phyloP scores from a whole-genome alignment of 2,888 invertebrate species.

The Agrotis puta region DNA sequence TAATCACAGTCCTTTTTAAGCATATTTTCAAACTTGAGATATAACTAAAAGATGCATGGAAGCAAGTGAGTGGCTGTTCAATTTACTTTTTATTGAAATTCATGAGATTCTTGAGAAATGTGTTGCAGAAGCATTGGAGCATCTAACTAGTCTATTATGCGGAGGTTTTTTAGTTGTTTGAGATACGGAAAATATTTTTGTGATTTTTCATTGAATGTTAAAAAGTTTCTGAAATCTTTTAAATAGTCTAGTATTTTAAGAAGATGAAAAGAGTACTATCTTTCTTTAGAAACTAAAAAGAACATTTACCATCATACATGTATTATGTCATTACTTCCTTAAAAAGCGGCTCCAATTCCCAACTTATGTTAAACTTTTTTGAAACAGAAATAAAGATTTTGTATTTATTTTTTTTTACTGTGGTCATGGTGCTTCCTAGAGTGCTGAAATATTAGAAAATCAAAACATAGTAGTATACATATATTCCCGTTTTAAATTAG shows the following conservation, averaged over 20 bases:
- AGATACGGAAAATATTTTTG: neutral
- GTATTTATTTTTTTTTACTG: too few species aligned
- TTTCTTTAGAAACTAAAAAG: too few species aligned
- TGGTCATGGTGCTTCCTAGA: too few species aligned
- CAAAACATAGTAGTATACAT: too few species aligned
- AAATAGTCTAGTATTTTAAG: neutral
- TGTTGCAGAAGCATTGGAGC: constrained; percentile 26
- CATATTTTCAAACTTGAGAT: constrained; percentile 43
- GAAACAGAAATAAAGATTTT: too few species aligned
- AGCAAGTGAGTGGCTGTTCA: constrained; percentile 18
- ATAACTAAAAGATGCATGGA: constrained; percentile 29
- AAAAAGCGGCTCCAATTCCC: too few species aligned
- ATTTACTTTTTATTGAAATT: constrained; percentile 59
- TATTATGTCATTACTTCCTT: too few species aligned
- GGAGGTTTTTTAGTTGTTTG: neutral
- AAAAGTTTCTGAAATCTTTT: neutral
- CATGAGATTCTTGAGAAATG: constrained; percentile 49
- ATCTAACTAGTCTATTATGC: constrained; percentile 19
- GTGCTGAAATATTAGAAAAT: too few species aligned
- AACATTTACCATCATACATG: too few species aligned
- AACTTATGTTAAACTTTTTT: too few species aligned
- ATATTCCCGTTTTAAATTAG: too few species aligned
- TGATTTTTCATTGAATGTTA: neutral
- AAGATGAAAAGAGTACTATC: neutral
- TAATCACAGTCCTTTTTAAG: constrained; percentile 43